These are phyloP conservation scores for Diplodus sargus DNA, from an alignment of 2,797 vertebrate species.

Conservation along the genomic window DNA sequence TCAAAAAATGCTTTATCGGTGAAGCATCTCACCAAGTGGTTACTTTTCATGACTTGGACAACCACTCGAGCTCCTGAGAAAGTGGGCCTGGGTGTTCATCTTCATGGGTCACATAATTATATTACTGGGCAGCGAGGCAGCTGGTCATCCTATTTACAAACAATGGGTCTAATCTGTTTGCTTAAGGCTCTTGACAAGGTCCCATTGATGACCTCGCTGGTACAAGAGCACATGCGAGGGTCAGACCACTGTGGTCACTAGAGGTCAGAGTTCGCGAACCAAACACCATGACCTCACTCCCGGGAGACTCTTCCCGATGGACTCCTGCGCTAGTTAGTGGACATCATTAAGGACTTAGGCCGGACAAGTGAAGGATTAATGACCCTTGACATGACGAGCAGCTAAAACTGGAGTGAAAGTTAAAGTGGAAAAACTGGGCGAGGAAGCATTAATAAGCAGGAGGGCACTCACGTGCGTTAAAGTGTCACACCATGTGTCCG, in stretches of 20 bases:
- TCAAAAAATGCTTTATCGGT: too few relatives aligned
- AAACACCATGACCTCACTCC: conserved; percentile 74
- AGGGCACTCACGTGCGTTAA: conserved; percentile 12
- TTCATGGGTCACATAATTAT: conserved; percentile 69
- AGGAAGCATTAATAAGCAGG: not conserved
- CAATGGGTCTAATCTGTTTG: conserved; percentile 79
- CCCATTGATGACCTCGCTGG: conserved; percentile 74
- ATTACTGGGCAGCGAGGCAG: conserved; percentile 62
- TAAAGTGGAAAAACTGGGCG: not conserved
- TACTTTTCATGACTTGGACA: conserved; percentile 13
- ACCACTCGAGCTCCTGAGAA: conserved; percentile 37
- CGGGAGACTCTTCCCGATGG: conserved; percentile 70
- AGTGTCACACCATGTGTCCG: conserved; percentile 9
- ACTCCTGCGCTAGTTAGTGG: conserved; percentile 67
- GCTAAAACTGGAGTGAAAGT: conserved; percentile 12
- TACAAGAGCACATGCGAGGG: conserved; percentile 74
- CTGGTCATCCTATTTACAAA: conserved; percentile 74
- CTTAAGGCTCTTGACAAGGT: conserved; percentile 69
- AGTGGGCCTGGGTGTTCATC: conserved; percentile 36
- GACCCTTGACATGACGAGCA: conserved; percentile 30
- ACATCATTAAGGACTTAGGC: conserved; percentile 68
- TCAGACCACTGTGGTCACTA: conserved; percentile 72
- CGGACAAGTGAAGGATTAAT: conserved; percentile 58
- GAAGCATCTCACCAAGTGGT: not conserved
- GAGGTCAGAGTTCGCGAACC: conserved; percentile 74